Conservation (phyloP, 2,888 invertebrate species). For the Rhagonycha fulva region DNA sequence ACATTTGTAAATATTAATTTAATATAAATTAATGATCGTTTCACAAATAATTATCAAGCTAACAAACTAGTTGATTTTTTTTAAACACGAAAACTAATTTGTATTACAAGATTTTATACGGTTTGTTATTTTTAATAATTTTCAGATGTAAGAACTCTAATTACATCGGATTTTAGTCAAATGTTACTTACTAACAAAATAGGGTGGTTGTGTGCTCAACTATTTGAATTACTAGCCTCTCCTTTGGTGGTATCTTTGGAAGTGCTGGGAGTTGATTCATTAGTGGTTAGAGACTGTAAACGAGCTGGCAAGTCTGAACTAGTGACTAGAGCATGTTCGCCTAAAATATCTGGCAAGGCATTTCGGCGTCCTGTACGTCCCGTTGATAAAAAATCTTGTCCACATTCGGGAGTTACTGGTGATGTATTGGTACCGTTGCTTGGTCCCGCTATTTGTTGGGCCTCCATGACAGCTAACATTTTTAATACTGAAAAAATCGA, state of each 20-base stretch:
- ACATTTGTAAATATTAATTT: background rate
- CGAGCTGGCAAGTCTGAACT: constrained; percentile 79
- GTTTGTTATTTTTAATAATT: background rate
- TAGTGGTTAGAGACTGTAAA: constrained; percentile 71
- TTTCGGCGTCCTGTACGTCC: constrained; percentile 87
- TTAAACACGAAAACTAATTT: background rate
- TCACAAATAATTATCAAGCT: background rate
- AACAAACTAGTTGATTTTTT: background rate
- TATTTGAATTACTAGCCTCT: constrained; percentile 38
- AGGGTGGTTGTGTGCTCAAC: constrained; percentile 30
- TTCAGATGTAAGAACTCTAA: background rate
- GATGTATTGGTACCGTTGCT: constrained; percentile 35
- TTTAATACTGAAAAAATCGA: constrained; percentile 46
- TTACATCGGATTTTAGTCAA: background rate
- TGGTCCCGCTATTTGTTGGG: constrained; percentile 44
- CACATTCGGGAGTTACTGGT: constrained; percentile 27
- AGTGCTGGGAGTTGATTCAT: constrained; percentile 52
- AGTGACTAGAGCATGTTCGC: constrained; percentile 71
- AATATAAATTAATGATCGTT: background rate
- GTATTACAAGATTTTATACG: background rate
- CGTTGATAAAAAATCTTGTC: constrained; percentile 76
- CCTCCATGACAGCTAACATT: constrained; percentile 56
- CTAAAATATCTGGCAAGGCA: constrained; percentile 83
- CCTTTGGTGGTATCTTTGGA: constrained; percentile 33
- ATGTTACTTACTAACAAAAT: background rate